Base-by-base conservation (phyloP, 2,888 invertebrate species). In the Brachycybe producta region DNA sequence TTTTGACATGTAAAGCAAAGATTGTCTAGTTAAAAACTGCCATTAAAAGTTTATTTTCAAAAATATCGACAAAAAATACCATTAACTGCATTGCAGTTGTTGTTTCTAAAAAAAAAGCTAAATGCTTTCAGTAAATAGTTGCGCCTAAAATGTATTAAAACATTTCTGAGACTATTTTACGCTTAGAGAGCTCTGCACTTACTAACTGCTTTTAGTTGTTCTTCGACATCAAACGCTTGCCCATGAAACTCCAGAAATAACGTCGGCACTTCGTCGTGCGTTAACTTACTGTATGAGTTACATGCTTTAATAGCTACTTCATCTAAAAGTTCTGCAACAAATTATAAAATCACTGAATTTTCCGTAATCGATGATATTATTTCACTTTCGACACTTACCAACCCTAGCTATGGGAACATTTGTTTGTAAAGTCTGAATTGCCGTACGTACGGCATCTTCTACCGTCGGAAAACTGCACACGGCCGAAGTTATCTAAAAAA, bases 231-330 rank as follows among this genome's bases (percentile, higher is more conserved):
- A 5, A 52, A 54, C 26, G 57, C 56, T 19, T 66, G 61, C 2
- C 73, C 72, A 57, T 72, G 70, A 57, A 74, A 73, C 56, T 73
- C 73, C 19, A 74, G 58, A 55, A 74, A 73, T 11, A 74, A 57
- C 2, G 70, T 68, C 2, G 72, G 71, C 1, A 62, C 59, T 45
- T 65, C 68, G 11, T 61, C 58, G 48, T 67, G 63, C 40, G 63
- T 56, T 8, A 69, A 59, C 21, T 69, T 62, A 55, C 69, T 70
- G 64, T 65, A 72, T 23, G 61, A 59, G 57, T 71, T 73, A 54
- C 67, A 67, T 0, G 71, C 70, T 49, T 61, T 61, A 41, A 74
- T 67, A 36, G 69, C 66, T 13, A 64, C 60, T 23, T 69, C 67
- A 60, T 73, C 72, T 27, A 73, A 60, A 49, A 72, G 67, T 59